Base-by-base conservation (phyloP, 2,888 invertebrate genomes). In the Lydus trimaculatus region DNA sequence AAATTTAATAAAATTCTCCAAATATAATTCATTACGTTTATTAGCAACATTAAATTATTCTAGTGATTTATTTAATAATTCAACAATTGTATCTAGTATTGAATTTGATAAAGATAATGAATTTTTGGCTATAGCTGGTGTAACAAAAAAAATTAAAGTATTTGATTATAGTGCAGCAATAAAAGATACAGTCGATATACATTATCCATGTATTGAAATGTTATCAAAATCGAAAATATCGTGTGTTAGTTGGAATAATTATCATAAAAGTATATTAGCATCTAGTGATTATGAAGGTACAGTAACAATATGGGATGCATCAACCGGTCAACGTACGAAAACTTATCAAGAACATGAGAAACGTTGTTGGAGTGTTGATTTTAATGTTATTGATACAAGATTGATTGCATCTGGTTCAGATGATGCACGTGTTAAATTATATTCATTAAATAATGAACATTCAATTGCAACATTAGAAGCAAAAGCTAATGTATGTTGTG, bases 71-170 rank as follows among this genome's bases (percentile, higher is more conserved):
- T 94, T 94, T 83, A 94, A 94, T 82, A 93, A 92, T 81, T 94
- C 93, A 4, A 94, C 93, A 6, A 94, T 95, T 73, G 94, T 94
- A 6, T 94, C 94, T 28, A 96, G 96, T 78, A 97, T 98, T 76
- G 97, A 97, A 85, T 98, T 98, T 86, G 97, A 98, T 84, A 95
- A 96, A 84, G 97, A 98, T 85, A 94, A 95, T 83, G 97, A 98
- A 86, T 94, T 93, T 85, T 97, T 98, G 86, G 97, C 97, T 0
- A 96, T 98, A 76, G 97, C 97, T 36, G 97, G 98, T 3, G 97
- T 98, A 13, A 97, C 97, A 0, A 96, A 96, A 83, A 90, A 95
- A 71, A 97, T 98, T 67, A 97, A 97, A 87, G 93, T 96, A 63
- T 97, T 94, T 85, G 96, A 97, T 84, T 97, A 95, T 85, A 91